Base-by-base conservation (phyloP, 2,888 invertebrate genomes). In the Homarus gammarus region DNA sequence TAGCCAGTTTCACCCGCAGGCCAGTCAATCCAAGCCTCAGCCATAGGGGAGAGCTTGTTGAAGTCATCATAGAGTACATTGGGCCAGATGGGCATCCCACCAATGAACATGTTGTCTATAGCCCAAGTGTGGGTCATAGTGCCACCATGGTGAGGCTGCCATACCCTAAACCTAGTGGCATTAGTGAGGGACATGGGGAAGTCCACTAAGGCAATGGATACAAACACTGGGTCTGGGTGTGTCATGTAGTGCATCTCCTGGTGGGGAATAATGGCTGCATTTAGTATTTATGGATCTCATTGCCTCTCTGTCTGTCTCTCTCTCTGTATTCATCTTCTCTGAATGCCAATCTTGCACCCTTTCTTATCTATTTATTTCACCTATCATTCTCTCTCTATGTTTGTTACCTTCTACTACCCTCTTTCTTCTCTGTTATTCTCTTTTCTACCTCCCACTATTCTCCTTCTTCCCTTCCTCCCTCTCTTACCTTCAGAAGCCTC, bases 31-130 rank as follows among this genome's bases (percentile, higher is more conserved):
- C 94, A 94, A n/a, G 93, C 93, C 79, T 93, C 93, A 18, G 93
- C 91, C 44, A 93, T 93, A 0, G 93, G 93, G 33, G 68, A 68
- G 6, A 87, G 90, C 1, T 84, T 83, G 27, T 93, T 92, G 92
- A 94, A 93, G 83, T 93, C 93, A 79, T 94, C 94, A 77, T 93
- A 92, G 70, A 94, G 89, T 22, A 93, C 92, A 87, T 93, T 92
- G 40, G 92, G 92, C 0, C 73, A 93, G 88, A 93, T 92, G 92
- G 93, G 93, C 40, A 92, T 90, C 22, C 94, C 93, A 3, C 94
- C 94, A 73, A 94, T 93, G 89, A 93, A 93, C 72, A 94, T 91
- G 89, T 94, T 93, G 92, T 94, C 94, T 31, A 94, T 92, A 18
- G 94, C 93, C 94, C 94, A 94, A 1, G 93, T 93, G 49, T 89